Conservation (phyloP, 2,888 invertebrate species). For the Chrysina gloriosa region DNA sequence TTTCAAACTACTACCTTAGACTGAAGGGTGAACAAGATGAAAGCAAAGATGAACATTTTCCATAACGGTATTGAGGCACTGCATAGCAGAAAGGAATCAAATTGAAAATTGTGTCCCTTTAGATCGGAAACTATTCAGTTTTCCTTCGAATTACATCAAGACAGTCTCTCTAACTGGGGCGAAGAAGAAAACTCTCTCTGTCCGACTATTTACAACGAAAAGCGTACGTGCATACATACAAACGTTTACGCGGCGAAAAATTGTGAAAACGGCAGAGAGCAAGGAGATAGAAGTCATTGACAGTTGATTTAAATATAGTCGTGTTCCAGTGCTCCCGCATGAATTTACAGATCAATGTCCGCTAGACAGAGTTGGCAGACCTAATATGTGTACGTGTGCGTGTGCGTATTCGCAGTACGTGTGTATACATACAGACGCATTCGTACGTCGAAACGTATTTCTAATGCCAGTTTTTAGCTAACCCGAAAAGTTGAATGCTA, state of each 20-base stretch:
- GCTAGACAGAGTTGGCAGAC: conserved; percentile 52
- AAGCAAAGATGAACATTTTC: too few species aligned
- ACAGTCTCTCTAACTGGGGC: too few species aligned
- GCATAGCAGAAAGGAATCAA: too few species aligned
- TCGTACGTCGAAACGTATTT: background rate
- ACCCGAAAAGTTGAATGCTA: conserved; percentile 27
- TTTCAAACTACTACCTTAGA: too few species aligned
- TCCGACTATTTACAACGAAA: background rate
- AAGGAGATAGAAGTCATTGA: conserved; percentile 52
- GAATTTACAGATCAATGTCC: conserved; percentile 49
- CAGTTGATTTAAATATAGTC: conserved; percentile 57
- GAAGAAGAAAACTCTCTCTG: background rate
- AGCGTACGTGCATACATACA: background rate
- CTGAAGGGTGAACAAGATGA: too few species aligned
- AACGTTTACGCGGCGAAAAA: conserved; percentile 20
- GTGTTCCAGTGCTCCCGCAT: conserved; percentile 54
- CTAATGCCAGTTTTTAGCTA: conserved; percentile 32
- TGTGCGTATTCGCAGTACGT: background rate
- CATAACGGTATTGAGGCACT: too few species aligned
- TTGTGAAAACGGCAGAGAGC: conserved; percentile 43
- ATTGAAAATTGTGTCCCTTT: too few species aligned
- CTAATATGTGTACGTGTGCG: conserved; percentile 23
- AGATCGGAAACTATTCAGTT: too few species aligned
- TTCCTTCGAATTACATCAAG: too few species aligned
- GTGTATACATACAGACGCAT: background rate